These are phyloP conservation scores for Ochropleura plecta DNA, from an alignment of 2,888 invertebrate genomes.

Conservation along the genomic window DNA sequence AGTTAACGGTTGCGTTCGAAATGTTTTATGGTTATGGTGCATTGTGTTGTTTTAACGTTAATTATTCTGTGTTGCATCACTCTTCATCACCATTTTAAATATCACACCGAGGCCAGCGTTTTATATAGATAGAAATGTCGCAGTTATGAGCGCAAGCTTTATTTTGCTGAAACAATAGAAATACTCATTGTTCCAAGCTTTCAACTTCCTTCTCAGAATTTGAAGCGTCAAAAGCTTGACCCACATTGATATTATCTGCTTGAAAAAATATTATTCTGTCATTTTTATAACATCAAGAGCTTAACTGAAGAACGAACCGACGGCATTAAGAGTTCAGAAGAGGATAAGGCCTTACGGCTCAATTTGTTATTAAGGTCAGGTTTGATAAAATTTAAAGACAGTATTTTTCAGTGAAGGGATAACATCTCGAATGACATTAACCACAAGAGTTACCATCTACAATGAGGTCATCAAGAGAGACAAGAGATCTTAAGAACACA, in stretches of 20 bases:
- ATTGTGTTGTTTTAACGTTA: constrained; percentile 48
- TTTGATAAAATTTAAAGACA: background rate
- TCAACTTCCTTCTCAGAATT: constrained; percentile 68
- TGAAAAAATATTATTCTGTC: background rate
- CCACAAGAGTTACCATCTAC: constrained; percentile 16
- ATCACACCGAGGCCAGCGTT: constrained; percentile 64
- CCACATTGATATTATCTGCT: constrained; percentile 61
- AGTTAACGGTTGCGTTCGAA: constrained; percentile 28
- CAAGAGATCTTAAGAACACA: constrained; percentile 55
- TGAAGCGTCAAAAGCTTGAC: constrained; percentile 60
- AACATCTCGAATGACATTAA: constrained; percentile 19
- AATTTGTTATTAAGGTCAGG: constrained; percentile 1
- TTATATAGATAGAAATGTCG: constrained; percentile 40
- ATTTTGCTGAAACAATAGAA: constrained; percentile 70
- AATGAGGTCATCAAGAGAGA: constrained; percentile 55
- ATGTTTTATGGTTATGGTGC: constrained; percentile 46
- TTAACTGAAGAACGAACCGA: background rate
- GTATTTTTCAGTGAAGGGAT: constrained; percentile 24
- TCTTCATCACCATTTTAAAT: constrained; percentile 60
- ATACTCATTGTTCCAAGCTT: constrained; percentile 67
- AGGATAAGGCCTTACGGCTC: background rate
- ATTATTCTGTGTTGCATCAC: constrained; percentile 48
- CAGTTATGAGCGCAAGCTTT: constrained; percentile 60
- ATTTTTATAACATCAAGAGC: background rate
- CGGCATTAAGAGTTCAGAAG: background rate